Conservation (phyloP, 2,113 vertebrate genomes). For the Dendrocopos noguchii region DNA sequence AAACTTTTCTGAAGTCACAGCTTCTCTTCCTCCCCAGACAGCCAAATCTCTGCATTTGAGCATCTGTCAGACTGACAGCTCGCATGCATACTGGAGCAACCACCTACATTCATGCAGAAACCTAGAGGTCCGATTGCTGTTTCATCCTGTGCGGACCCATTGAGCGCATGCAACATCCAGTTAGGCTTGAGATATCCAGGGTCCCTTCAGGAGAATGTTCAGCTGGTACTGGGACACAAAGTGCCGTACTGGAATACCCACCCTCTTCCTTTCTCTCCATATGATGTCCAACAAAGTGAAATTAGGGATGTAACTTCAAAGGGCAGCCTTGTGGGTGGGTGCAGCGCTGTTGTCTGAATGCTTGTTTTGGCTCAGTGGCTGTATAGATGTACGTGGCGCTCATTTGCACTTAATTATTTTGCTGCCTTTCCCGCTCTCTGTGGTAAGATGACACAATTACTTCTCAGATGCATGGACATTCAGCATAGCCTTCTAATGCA, state of each 20-base stretch:
- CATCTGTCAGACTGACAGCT: neutral
- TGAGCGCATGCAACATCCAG: neutral
- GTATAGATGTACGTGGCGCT: neutral
- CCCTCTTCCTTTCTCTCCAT: neutral
- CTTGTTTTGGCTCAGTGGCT: neutral
- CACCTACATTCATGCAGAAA: neutral
- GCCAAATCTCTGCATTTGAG: neutral
- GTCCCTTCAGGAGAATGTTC: neutral
- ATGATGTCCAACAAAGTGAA: neutral
- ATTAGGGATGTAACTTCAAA: neutral
- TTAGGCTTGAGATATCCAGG: neutral
- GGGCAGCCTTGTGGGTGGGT: neutral
- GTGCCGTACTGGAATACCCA: neutral
- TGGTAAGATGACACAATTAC: neutral
- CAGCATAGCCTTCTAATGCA: neutral
- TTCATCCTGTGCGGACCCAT: neutral
- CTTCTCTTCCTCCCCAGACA: neutral
- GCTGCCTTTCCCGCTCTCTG: neutral
- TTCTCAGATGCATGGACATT: neutral
- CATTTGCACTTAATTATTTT: neutral
- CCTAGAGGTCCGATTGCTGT: accelerated
- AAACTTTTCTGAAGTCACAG: neutral
- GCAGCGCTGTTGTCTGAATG: neutral
- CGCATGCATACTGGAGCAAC: neutral
- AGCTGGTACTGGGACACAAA: neutral